Base-by-base conservation (phyloP, 2,797 vertebrate genomes). In the Trematomus bernacchii region DNA sequence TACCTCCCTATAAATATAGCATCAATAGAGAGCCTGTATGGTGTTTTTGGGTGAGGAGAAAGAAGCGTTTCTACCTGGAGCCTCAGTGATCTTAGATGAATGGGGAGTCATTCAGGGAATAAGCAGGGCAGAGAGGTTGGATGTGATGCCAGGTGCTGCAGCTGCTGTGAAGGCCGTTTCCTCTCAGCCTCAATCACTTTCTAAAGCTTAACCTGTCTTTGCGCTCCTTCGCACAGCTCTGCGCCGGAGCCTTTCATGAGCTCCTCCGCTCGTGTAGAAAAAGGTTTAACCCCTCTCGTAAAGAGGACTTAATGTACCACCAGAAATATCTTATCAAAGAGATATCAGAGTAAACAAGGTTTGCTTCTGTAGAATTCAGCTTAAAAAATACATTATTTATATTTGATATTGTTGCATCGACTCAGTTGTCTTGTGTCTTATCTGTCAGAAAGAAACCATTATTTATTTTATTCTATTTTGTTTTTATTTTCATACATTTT, bases 1-100 rank as follows among this genome's bases (percentile, higher is more conserved):
- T 63, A 71, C 77, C 76, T 83, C 67, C 77, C 91, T 85, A 93
- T 93, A 93, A 94, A 95, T 94, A 90, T 92, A 92, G 83, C 89
- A 94, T 95, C 88, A 93, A 91, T 90, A 78, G 72, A 72, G 80
- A 81, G 58, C 51, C 80, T 87, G 86, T 80, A 84, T 89, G 83
- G 71, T 66, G 87, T 87, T 91, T 27, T 87, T 87, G 89, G 87
- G 83, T 83, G 71, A 82, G 73, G 81, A 87, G 90, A 92, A 89
- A 87, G 86, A 90, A 90, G 88, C 81, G 78, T 71, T 82, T 84
- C 87, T 84, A 93, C 68, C 80, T 86, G 85, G 89, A 86, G 73
- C 77, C 88, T 90, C 80, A 73, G 83, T 87, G 88, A 92, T 91
- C 82, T 86, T 52, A 84, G 84, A 92, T 93, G 91, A 93, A 92